These are phyloP conservation scores for Tanaodytes sp. DNA, from an alignment of 2,888 invertebrate genomes.

Conservation along the genomic window DNA sequence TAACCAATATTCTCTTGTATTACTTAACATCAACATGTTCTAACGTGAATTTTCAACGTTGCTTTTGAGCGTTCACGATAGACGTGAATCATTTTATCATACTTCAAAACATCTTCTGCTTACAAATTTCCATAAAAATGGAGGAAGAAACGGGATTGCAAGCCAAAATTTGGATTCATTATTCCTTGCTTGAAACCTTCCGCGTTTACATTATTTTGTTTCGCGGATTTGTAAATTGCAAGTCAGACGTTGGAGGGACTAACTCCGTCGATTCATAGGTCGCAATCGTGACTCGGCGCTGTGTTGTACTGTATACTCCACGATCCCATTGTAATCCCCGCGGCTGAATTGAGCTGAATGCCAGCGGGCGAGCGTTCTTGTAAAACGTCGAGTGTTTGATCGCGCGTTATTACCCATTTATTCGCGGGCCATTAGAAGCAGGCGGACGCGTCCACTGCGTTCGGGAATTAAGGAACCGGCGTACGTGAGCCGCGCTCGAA, in stretches of 20 bases:
- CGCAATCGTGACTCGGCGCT: constrained; percentile 51
- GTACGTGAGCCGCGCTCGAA: constrained; percentile 31
- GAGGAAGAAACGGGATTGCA: too few relatives aligned
- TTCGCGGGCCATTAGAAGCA: constrained; percentile 30
- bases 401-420: constrained; percentile 40
- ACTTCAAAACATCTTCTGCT: too few relatives aligned
- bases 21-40: too few relatives aligned
- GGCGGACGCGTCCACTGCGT: constrained; percentile 34
- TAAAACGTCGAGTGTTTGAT: constrained; percentile 22
- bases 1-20: too few relatives aligned
- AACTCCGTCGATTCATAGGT: constrained; percentile 46
- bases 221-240: constrained; percentile 27
- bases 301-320: constrained; percentile 18
- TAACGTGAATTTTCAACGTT: too few relatives aligned
- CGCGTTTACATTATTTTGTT: neutral
- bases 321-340: constrained; percentile 49
- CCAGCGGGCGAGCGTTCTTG: constrained; percentile 6
- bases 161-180: too few relatives aligned
- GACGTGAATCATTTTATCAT: too few relatives aligned
- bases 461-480: constrained; percentile 35
- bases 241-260: neutral
- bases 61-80: too few relatives aligned
- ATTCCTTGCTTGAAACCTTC: too few relatives aligned
- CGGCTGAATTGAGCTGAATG: too few relatives aligned
- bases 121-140: too few relatives aligned